Conservation (phyloP, 1,140 invertebrate genomes). For the Camponotus floridanus region DNA sequence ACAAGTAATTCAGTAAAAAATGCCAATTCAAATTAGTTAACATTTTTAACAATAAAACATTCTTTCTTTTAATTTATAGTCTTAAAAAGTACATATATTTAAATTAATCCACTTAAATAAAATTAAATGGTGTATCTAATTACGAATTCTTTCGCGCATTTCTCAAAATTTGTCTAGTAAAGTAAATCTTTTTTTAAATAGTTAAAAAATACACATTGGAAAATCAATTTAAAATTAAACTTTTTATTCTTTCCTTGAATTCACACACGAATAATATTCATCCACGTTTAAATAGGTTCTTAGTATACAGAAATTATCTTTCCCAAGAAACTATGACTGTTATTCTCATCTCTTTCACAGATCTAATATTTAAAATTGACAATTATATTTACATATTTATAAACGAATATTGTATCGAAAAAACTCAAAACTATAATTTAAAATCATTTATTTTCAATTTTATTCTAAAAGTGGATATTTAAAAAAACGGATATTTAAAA, state of each 20-base stretch:
- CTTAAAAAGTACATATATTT: background rate
- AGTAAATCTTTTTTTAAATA: no score
- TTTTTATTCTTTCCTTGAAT: background rate
- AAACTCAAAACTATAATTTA: background rate
- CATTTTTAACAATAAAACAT: background rate
- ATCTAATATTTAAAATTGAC: background rate
- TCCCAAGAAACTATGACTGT: background rate
- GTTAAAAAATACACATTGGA: no score
- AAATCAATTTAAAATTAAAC: constrained; percentile 31
- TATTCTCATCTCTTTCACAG: background rate
- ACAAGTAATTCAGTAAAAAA: background rate
- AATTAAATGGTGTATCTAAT: no score
- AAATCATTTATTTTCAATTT: background rate
- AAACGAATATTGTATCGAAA: background rate
- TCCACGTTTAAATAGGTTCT: background rate
- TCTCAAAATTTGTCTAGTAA: no score
- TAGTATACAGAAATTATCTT: background rate
- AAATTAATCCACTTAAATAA: background rate
- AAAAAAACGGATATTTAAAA: no score
- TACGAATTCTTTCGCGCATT: no score
- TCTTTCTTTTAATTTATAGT: background rate
- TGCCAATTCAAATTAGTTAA: background rate
- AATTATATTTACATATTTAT: background rate
- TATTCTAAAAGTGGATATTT: background rate
- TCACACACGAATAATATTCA: background rate